phyloP scores from a whole-genome alignment of 37 sponge, comb jelly and placozoan genomes.

The Haliclona indistincta region DNA sequence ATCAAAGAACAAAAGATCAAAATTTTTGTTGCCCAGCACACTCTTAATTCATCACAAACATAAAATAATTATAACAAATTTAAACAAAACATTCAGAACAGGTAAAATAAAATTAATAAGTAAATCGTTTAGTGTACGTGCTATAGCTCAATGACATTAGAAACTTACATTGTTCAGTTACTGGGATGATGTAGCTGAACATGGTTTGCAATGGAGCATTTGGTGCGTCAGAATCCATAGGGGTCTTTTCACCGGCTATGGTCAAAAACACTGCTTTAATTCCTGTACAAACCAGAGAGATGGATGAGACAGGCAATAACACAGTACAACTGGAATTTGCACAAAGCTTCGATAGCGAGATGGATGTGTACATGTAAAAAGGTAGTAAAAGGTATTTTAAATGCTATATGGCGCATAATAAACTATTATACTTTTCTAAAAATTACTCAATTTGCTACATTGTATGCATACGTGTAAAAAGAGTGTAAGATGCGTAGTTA shows the following conservation, averaged over 20 bases:
- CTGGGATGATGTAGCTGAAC: neutral
- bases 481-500: too few species aligned
- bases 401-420: too few species aligned
- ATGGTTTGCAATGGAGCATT: neutral
- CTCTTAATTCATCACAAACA: too few species aligned
- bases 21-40: neutral
- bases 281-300: conserved; percentile 6
- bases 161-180: neutral
- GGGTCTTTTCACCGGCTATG: conserved; percentile 60
- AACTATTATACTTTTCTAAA: too few species aligned
- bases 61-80: neutral
- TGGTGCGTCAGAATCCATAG: conserved; percentile 8
- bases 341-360: neutral
- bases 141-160: too few species aligned
- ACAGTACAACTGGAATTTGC: neutral
- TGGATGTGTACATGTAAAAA: too few species aligned
- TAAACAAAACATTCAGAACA: neutral
- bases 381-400: too few species aligned
- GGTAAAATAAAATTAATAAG: neutral
- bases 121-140: too few species aligned
- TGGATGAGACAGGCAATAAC: neutral
- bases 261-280: conserved; percentile 66
- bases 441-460: too few species aligned
- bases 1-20: neutral
- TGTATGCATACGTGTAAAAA: too few species aligned